A percentile compares a stretch with the other conserved stretches of the same genome.
Conservation (phyloP, 2,888 invertebrate genomes). For the Frankliniella intonsa region DNA sequence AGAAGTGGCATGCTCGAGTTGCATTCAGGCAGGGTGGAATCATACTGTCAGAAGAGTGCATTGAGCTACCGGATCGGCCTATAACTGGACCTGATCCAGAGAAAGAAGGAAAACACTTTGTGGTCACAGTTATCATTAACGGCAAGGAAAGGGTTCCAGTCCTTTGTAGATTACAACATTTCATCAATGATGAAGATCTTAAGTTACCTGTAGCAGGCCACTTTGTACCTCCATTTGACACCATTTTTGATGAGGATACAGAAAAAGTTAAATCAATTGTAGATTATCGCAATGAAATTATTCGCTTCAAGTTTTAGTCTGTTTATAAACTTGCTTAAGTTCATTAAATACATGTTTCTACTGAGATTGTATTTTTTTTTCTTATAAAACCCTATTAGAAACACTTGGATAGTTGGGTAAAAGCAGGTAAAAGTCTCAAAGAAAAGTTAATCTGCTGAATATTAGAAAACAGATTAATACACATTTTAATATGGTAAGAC, state of each 20-base stretch:
- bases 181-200: constrained; percentile 61
- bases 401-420: background rate
- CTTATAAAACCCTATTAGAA: background rate
- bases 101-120: constrained; percentile 75
- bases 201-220: constrained; percentile 53
- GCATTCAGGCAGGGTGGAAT: constrained; percentile 70
- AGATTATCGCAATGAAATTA: background rate
- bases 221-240: constrained; percentile 55
- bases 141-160: constrained; percentile 67
- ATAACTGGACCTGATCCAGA: constrained; percentile 79
- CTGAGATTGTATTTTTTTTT: background rate
- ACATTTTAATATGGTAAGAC: background rate
- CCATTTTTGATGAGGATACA: constrained; percentile 57
- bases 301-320: background rate
- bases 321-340: background rate
- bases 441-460: background rate
- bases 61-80: constrained; percentile 65
- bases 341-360: background rate
- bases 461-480: background rate
- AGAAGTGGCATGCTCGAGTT: constrained; percentile 76
- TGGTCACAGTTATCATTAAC: constrained; percentile 71
- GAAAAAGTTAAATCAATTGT: constrained; percentile 20
- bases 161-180: constrained; percentile 73
- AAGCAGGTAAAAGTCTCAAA: background rate
- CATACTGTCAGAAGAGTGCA: constrained; percentile 65